Base-by-base conservation (phyloP, 2,888 invertebrate species). In the Pseudanteris insignis region DNA sequence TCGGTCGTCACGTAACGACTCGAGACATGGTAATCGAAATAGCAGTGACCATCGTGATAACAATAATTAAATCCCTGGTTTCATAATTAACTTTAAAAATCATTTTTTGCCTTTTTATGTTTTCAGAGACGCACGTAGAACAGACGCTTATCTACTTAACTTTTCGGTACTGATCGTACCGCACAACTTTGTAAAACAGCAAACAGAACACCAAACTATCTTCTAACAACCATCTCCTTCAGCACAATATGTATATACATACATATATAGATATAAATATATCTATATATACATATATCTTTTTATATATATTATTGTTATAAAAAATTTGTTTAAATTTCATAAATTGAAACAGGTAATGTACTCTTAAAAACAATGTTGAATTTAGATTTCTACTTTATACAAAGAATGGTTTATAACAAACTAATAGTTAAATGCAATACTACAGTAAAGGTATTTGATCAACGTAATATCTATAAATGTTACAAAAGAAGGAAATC, bases 201-300 rank as follows among this genome's bases (percentile, higher is more conserved):
- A 77, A 77, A 78, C 72, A 70, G 74, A 76, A 78, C 77, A 76
- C 71, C 75, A 75, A 78, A 72, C 76, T 76, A 76, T 71, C 68
- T 68, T 70, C 71, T 73, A 76, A 74, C 72, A 75, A 71, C 65
- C 74, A 75, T 65, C 67, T 67, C 68, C 66, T 69, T 69, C 51
- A 63, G 57, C 60, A 57, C 58, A 30, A 53, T 53, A 57, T 66
- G 48, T n/a, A 53, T 53, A 57, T 66, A 51, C 53, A 60, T 53
- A 57, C 53, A 50, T 44, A 53, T 53, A 29, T 47, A 37, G 43
- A 14, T 18, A 44, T 37, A 48, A 43, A 48, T 60, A 54, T 38
- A 44, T 57, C 29, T 15, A 50, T 50, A 47, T 64, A 43, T 53
- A 54, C 41, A 51, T 54, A 53, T 50, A 54, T 58, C 18, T 50